These are phyloP conservation scores for Caenorhabditis afra DNA, from an alignment of 2,888 invertebrate genomes.

Conservation along the genomic window DNA sequence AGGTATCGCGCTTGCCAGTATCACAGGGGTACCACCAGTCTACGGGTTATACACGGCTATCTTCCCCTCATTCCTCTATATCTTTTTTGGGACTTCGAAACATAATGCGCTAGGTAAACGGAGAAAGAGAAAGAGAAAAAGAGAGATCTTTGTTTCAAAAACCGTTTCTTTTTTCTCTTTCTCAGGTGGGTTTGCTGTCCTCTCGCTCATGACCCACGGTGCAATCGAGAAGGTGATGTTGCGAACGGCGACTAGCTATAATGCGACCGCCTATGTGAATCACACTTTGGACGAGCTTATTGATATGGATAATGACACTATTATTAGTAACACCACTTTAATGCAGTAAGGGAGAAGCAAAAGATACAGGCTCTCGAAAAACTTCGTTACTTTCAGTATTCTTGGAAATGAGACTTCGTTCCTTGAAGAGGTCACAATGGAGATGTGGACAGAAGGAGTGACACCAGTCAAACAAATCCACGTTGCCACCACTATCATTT, in stretches of 20 bases:
- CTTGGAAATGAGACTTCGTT: constrained; percentile 64
- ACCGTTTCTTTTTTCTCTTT: neutral
- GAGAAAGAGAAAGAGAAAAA: too few species aligned
- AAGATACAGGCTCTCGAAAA: constrained; percentile 1
- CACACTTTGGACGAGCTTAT: constrained; percentile 58
- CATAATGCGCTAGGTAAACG: constrained; percentile 76
- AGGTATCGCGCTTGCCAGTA: constrained; percentile 79
- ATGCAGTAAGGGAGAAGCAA: constrained; percentile 47
- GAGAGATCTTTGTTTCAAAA: too few species aligned
- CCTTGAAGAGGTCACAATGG: constrained; percentile 62
- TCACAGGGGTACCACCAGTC: constrained; percentile 79
- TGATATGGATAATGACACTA: constrained; percentile 55
- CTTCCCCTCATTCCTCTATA: constrained; percentile 79
- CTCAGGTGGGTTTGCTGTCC: constrained; percentile 77
- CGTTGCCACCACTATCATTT: constrained; percentile 78
- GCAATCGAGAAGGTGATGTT: constrained; percentile 77
- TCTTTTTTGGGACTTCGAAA: constrained; percentile 79
- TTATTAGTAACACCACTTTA: constrained; percentile 58
- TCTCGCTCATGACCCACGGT: constrained; percentile 78
- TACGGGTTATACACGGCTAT: constrained; percentile 80
- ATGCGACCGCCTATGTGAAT: constrained; percentile 66
- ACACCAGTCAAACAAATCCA: constrained; percentile 72
- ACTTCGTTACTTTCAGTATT: constrained; percentile 22
- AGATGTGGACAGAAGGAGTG: constrained; percentile 64
- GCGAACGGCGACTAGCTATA: constrained; percentile 63